Conservation (phyloP, 2,888 invertebrate species). For the Polylopha cassiicola region DNA sequence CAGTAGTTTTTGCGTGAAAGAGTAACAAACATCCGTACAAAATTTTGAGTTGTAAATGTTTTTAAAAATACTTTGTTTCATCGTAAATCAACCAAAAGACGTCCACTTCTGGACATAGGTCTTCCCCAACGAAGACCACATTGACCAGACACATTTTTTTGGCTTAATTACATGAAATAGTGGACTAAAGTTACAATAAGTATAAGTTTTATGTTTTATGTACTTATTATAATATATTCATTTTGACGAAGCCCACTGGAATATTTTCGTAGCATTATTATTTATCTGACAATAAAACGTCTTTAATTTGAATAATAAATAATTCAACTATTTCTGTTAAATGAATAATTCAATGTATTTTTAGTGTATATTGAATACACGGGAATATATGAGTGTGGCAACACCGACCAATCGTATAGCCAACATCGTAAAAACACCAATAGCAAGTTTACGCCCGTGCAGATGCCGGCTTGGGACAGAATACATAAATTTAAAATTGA, state of each 20-base stretch:
- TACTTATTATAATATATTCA: background rate
- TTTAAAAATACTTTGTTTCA: no score
- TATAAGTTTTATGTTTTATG: slow-evolving; percentile 5
- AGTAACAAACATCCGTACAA: no score
- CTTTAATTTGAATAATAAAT: background rate
- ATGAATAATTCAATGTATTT: slow-evolving; percentile 10
- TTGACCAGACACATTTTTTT: no score
- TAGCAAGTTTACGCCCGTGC: slow-evolving; percentile 13
- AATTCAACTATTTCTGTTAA: slow-evolving; percentile 1
- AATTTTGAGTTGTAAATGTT: no score
- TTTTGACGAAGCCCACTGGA: no score
- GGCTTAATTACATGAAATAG: slow-evolving; percentile 5
- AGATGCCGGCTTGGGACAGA: slow-evolving; percentile 20
- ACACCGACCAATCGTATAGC: slow-evolving; percentile 22
- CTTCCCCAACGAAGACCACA: no score
- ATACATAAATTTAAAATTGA: slow-evolving; percentile 22
- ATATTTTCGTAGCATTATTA: no score
- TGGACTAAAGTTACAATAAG: background rate
- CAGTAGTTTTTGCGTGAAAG: no score
- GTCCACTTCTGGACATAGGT: no score
- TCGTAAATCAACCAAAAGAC: no score
- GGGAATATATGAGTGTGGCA: slow-evolving; percentile 8
- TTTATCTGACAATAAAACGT: background rate
- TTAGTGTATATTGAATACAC: slow-evolving; percentile 11
- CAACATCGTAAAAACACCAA: slow-evolving; percentile 20